Evolutionary conservation across 1,140 invertebrate genomes (phyloP), one percentile per base, ranked within the genome.

Genomic region (Calliopsis andreniformis): DNA sequence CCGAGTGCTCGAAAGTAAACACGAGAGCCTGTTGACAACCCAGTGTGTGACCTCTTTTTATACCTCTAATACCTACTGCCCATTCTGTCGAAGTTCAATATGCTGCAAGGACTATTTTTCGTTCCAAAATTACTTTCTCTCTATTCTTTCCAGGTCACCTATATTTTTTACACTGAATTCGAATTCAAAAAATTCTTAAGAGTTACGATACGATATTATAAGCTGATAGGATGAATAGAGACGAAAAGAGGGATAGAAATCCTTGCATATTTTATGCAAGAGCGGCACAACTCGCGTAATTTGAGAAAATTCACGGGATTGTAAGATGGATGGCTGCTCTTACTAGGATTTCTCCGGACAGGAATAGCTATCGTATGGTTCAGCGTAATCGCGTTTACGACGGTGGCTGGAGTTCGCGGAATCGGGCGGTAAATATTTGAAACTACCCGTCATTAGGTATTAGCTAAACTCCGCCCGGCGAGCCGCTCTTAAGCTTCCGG

Each of bases 391-490:
- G 79, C 78, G 81, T 86, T 86, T 85, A 85, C 72, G 71, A 55
- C 49, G 45, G 47, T 45, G 63, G 62, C 53, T 43, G 71, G 78
- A 80, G 76, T 77, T 78, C 73, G 83, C 84, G 72, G 68, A 82
- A 86, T 84, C 80, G 80, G 72, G 80, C 76, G 80, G 83, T 86
- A 86, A 86, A 86, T 86, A 86, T 86, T 85, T 80, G 78, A 85
- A 83, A 86, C 80, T 80, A 82, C 77, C 73, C 84, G 80, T 85
- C 84, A 83, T 86, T 86, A 86, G 80, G 80, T 80, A 86, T 86
- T 86, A 86, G 67, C 75, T 79, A 79, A 84, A 79, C 77, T 75
- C 61, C 70, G 47, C 42, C 64, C 43, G 49, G 62, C 58, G 51
- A 53, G 49, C 77, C 70, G 66, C 80, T 75, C 76, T 83, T 84